Evolutionary conservation across 2,113 vertebrate species (phyloP).

Genomic region (Helogale parvula): DNA sequence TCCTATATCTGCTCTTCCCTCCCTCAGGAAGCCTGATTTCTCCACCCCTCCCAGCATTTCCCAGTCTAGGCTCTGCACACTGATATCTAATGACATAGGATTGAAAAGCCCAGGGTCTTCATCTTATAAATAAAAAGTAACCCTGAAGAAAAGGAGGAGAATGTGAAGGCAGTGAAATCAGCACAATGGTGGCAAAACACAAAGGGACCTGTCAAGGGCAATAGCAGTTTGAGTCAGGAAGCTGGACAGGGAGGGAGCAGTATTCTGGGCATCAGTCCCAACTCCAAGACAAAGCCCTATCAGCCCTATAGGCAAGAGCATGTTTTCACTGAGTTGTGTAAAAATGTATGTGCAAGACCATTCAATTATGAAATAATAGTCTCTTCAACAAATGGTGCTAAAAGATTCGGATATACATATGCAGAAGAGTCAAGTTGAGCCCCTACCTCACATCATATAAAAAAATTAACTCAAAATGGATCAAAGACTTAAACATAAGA

Average conservation of each 20-base stretch:
- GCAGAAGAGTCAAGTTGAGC: not conserved
- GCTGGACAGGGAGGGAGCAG: not conserved
- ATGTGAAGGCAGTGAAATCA: not conserved
- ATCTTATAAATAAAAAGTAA: not conserved
- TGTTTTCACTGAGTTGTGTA: not conserved
- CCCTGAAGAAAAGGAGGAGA: not conserved
- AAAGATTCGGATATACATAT: not conserved
- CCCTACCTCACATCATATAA: not conserved
- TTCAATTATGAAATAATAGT: not conserved
- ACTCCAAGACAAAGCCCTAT: not conserved
- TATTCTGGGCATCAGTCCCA: not conserved
- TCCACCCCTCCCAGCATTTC: not conserved
- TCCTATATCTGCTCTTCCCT: not conserved
- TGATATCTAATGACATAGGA: not conserved
- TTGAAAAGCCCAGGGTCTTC: not conserved
- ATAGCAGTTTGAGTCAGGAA: not conserved
- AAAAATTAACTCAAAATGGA: constrained; percentile 1
- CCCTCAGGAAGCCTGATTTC: not conserved
- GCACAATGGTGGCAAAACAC: not conserved
- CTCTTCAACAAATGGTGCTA: not conserved
- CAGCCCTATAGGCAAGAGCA: accelerated
- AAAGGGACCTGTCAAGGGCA: not conserved
- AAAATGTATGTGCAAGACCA: not conserved
- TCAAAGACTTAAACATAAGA: not conserved
- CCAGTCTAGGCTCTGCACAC: not conserved